These are phyloP conservation scores for Maniola hyperantus DNA, from an alignment of 2,888 invertebrate genomes.

Conservation along the genomic window DNA sequence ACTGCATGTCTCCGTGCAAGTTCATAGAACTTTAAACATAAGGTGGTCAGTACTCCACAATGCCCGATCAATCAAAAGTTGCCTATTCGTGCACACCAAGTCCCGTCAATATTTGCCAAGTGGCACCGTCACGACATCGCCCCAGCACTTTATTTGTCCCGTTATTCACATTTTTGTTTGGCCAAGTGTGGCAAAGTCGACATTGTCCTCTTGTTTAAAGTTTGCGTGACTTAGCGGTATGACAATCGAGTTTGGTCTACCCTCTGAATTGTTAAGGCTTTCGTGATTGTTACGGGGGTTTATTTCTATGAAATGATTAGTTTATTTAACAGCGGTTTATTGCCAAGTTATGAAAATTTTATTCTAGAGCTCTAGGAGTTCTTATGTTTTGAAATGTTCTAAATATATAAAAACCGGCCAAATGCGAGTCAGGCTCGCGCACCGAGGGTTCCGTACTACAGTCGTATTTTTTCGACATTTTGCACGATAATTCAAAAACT, in stretches of 20 bases:
- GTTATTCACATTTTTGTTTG: slow-evolving; percentile 76
- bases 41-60: slow-evolving; percentile 55
- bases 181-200: slow-evolving; percentile 46
- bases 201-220: slow-evolving; percentile 50
- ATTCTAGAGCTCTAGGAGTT: background rate
- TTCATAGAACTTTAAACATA: slow-evolving; percentile 35
- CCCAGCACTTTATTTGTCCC: slow-evolving; percentile 62
- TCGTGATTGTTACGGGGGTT: slow-evolving; percentile 38
- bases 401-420: too few species aligned
- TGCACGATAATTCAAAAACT: too few species aligned
- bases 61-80: slow-evolving; percentile 77
- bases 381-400: background rate
- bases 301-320: slow-evolving; percentile 30
- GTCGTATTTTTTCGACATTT: too few species aligned
- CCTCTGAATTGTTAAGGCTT: slow-evolving; percentile 50
- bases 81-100: slow-evolving; percentile 61
- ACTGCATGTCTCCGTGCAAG: slow-evolving; percentile 18
- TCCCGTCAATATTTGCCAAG: slow-evolving; percentile 72
- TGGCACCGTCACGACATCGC: slow-evolving; percentile 64
- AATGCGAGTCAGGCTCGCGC: too few species aligned
- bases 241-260: slow-evolving; percentile 61
- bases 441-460: too few species aligned
- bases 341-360: background rate
- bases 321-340: slow-evolving; percentile 13
- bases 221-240: slow-evolving; percentile 69